Conservation (phyloP, 2,113 vertebrate genomes). For the Mustelus asterias region DNA sequence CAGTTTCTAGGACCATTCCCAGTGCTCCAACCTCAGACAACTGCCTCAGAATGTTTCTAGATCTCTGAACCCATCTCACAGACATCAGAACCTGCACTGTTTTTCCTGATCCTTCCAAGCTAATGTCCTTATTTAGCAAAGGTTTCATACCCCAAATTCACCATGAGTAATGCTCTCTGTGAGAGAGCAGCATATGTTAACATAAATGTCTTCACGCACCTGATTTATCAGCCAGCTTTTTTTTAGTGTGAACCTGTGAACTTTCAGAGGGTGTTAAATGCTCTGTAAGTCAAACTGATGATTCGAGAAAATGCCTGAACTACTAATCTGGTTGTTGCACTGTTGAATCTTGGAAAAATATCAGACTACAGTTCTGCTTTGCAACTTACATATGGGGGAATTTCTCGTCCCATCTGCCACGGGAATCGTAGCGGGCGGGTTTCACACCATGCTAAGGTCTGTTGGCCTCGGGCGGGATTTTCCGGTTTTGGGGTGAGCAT, state of each 20-base stretch:
- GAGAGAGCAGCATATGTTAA: background rate
- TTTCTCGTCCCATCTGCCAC: too few species aligned
- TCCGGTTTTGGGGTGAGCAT: too few species aligned
- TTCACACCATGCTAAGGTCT: too few species aligned
- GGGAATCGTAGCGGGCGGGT: too few species aligned
- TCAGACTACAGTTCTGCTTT: background rate
- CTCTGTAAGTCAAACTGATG: background rate
- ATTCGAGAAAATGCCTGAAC: background rate
- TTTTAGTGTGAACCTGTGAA: background rate
- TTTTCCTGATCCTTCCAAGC: background rate
- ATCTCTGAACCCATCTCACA: too few species aligned
- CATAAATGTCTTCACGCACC: background rate
- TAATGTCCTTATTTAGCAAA: too few species aligned
- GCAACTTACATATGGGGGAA: background rate
- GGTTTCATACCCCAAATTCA: background rate
- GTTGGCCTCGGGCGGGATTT: too few species aligned
- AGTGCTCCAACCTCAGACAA: background rate
- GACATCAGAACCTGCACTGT: too few species aligned
- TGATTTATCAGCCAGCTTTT: background rate
- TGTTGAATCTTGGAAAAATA: background rate
- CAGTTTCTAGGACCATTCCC: background rate
- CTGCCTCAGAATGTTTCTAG: too few species aligned
- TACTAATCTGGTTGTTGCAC: background rate
- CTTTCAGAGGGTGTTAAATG: constrained; percentile 27
- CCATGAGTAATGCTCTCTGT: background rate